These are phyloP conservation scores for Centroberyx gerrardi DNA, from an alignment of 2,797 vertebrate genomes.

Conservation along the genomic window DNA sequence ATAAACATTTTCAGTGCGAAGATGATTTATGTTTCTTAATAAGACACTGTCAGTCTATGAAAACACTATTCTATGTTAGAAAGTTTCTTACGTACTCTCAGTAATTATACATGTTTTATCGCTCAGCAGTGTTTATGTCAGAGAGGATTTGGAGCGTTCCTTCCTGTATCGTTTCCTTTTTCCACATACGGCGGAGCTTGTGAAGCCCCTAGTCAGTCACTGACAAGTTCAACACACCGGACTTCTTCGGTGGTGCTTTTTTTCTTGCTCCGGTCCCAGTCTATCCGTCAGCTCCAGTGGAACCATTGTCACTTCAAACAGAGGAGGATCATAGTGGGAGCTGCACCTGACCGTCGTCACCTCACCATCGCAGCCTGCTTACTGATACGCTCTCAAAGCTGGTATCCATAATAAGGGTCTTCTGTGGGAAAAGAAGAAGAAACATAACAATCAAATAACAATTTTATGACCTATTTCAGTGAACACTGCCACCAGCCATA, in stretches of 20 bases:
- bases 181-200: slow-evolving; percentile 8
- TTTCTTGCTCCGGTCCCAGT: slow-evolving; percentile 6
- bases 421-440: slow-evolving; percentile 61
- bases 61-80: slow-evolving; percentile 33
- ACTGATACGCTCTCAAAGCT: slow-evolving; percentile 70
- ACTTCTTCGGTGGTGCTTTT: slow-evolving; percentile 19
- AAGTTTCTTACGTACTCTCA: slow-evolving; percentile 16
- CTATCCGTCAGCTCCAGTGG: slow-evolving; percentile 35
- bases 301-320: slow-evolving; percentile 43
- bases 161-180: slow-evolving; percentile 37
- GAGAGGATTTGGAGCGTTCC: slow-evolving; percentile 27
- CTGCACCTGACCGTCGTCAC: slow-evolving; percentile 12
- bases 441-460: slow-evolving; percentile 21
- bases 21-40: slow-evolving; percentile 32
- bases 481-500: background rate
- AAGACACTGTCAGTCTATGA: slow-evolving; percentile 12
- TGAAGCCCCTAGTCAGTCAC: slow-evolving; percentile 36
- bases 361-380: slow-evolving; percentile 12
- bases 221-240: slow-evolving; percentile 19
- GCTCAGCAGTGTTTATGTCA: slow-evolving; percentile 17
- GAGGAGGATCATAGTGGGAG: slow-evolving; percentile 6
- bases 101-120: slow-evolving; percentile 14
- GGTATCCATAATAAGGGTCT: slow-evolving; percentile 83
- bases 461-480: background rate
- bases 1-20: slow-evolving; percentile 84